Percentiles rank a stretch among this genome's conserved stretches.
These are phyloP conservation scores for Cerastis rubricosa DNA, from an alignment of 2,888 invertebrate species.

Conservation along the genomic window DNA sequence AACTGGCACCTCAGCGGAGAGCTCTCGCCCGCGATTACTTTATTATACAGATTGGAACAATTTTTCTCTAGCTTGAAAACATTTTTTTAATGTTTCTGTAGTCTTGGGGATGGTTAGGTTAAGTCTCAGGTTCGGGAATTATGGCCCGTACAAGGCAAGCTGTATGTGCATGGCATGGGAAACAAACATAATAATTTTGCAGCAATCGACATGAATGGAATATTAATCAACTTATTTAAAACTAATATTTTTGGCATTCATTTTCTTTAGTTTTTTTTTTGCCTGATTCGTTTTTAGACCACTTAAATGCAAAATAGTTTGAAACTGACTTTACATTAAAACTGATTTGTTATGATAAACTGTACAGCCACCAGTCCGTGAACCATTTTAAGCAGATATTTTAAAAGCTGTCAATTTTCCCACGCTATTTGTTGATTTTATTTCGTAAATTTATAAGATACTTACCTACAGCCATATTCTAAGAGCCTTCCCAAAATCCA, in stretches of 20 bases:
- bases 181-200: background rate
- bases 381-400: conserved; percentile 23
- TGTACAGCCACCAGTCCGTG: conserved; percentile 1
- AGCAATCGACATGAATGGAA: background rate
- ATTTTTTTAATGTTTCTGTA: conserved; percentile 56
- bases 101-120: conserved; percentile 25
- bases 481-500: no score
- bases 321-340: background rate
- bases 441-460: background rate
- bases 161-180: no score
- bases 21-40: conserved; percentile 87
- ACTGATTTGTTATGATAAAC: conserved; percentile 31
- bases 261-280: background rate
- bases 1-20: conserved; percentile 90
- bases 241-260: background rate
- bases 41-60: conserved; percentile 88
- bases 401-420: conserved; percentile 33
- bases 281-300: no score
- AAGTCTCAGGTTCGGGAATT: background rate
- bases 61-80: conserved; percentile 79
- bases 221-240: background rate
- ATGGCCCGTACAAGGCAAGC: background rate
- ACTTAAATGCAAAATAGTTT: no score
- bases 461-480: no score
- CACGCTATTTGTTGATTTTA: conserved; percentile 26